phyloP scores from a whole-genome alignment of 2,888 invertebrate species.

The Melanargia galathea region DNA sequence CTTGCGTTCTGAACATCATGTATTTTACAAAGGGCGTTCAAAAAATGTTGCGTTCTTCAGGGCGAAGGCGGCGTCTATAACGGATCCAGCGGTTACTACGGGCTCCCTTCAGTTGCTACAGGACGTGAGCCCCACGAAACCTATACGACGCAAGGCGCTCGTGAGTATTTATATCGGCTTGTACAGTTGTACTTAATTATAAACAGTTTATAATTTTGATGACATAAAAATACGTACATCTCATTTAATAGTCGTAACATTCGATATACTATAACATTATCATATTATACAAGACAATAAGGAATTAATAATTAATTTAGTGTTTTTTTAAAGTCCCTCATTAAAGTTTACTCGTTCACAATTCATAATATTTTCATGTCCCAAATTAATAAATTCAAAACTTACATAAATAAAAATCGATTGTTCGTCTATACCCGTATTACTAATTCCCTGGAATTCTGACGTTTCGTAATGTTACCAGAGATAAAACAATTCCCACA shows the following conservation, averaged over 20 bases:
- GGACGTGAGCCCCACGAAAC: conserved; percentile 76
- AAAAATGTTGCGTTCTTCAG: conserved; percentile 49
- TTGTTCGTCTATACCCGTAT: no score
- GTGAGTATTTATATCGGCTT: background rate
- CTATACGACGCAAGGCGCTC: conserved; percentile 69
- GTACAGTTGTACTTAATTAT: background rate
- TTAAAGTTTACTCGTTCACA: no score
- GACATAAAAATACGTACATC: no score
- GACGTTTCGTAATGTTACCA: no score
- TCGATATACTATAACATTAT: no score
- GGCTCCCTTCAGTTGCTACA: conserved; percentile 70
- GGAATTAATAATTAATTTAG: background rate
- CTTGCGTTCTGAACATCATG: conserved; percentile 16
- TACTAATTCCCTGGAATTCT: no score
- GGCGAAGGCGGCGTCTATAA: conserved; percentile 70
- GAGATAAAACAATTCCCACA: no score
- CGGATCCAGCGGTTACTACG: conserved; percentile 63
- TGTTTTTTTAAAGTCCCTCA: background rate
- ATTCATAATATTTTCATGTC: no score
- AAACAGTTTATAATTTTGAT: no score
- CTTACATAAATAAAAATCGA: no score
- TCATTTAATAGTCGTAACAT: background rate
- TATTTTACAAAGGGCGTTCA: conserved; percentile 14
- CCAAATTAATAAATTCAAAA: no score
- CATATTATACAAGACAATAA: background rate